Conservation (phyloP, 2,888 invertebrate genomes). For the Uloborus plumipes region DNA sequence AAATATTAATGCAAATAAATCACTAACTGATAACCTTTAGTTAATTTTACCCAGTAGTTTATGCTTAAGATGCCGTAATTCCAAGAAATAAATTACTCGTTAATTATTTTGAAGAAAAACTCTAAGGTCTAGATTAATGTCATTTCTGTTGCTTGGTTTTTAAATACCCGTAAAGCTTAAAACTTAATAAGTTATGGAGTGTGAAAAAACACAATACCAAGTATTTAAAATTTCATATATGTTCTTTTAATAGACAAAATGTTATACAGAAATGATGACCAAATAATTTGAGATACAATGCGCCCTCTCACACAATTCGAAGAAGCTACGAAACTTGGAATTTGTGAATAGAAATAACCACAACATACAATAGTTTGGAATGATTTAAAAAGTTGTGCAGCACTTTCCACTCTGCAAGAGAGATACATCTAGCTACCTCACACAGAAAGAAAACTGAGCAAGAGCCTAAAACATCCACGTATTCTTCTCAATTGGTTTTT, state of each 20-base stretch:
- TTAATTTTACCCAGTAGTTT: too few relatives aligned
- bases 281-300: slow-evolving; percentile 33
- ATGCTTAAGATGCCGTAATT: too few relatives aligned
- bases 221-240: slow-evolving; percentile 28
- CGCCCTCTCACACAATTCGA: slow-evolving; percentile 11
- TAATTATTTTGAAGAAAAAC: too few relatives aligned
- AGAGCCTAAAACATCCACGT: background rate
- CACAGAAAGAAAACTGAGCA: background rate
- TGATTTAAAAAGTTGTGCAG: slow-evolving; percentile 33
- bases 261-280: slow-evolving; percentile 42
- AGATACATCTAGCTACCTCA: slow-evolving; percentile 1
- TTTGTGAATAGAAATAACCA: slow-evolving; percentile 25
- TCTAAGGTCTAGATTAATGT: too few relatives aligned
- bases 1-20: too few relatives aligned
- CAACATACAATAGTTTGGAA: slow-evolving; percentile 19
- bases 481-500: background rate
- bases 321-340: slow-evolving; percentile 41
- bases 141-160: too few relatives aligned
- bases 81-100: too few relatives aligned
- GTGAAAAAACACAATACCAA: too few relatives aligned
- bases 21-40: too few relatives aligned
- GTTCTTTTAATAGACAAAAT: slow-evolving; percentile 56
- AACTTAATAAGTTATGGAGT: too few relatives aligned
- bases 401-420: slow-evolving; percentile 5
- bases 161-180: too few relatives aligned